Base-by-base conservation (phyloP, 2,113 vertebrate species). In the Rafetus swinhoei region DNA sequence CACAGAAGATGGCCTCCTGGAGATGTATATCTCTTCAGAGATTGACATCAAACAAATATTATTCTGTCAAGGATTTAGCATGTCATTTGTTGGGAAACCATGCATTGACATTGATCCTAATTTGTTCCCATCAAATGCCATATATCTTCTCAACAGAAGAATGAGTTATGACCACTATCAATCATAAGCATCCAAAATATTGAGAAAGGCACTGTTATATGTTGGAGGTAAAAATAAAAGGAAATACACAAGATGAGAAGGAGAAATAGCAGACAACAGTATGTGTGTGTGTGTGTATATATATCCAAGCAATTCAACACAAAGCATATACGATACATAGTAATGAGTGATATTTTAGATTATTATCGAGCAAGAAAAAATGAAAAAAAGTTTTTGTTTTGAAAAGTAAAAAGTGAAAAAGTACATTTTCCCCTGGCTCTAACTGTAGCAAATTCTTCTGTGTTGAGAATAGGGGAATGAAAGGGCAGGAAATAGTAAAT, bases 161-260 rank as follows among this genome's bases (percentile, higher is more conserved):
- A 35, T 79, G 45, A 90, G 3, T 80, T 95, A 92, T 45, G 39
- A 22, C 82, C 84, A 83, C 92, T 85, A 87, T 24, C 81, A 93
- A 55, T 95, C 85, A 93, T 52, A 2, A 2, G 2, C 5, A 90
- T 45, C 81, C 50, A 94, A 96, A 96, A 90, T 85, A 86, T 39
- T 93, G 82, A 90, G 50, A 69, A 74, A 83, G 85, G 18, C 4
- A 16, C 56, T 84, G 1, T 9, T 87, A 76, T 8, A 2, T n/a
- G 29, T 39, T 89, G 7, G 32, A 95, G 79, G 65, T 84, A 84
- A 96, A 97, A 97, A 89, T 86, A 85, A 94, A 91, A 94, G 84
- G 29, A 56, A 90, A 76, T 69, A 57, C 85, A 60, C 2, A 79
- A 92, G 84, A 50, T 55, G 72, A 87, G 35, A 93, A 85, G 53